These are phyloP conservation scores for Echinarachnius parma DNA, from an alignment of 53 echinoderm and acorn worm genomes.

Conservation along the genomic window DNA sequence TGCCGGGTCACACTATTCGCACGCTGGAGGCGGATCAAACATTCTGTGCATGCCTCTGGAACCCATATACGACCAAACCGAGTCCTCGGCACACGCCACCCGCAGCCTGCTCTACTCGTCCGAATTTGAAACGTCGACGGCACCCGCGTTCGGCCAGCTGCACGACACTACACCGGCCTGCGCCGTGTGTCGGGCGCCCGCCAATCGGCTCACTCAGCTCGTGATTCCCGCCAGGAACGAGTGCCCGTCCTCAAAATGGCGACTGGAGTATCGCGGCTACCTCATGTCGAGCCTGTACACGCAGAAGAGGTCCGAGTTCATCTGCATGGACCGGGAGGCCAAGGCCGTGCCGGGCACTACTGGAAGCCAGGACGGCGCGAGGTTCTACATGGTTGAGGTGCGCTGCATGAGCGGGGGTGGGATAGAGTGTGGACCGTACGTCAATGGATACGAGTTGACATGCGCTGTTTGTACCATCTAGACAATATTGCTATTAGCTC, in stretches of 20 bases:
- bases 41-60: conserved; percentile 33
- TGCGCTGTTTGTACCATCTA: conserved; percentile 58
- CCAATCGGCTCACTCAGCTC: conserved; percentile 20
- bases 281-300: conserved; percentile 25
- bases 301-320: conserved; percentile 8
- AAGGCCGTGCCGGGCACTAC: conserved; percentile 27
- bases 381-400: conserved; percentile 50
- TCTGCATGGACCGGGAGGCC: conserved; percentile 37
- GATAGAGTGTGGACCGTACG: conserved; percentile 49
- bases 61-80: conserved; percentile 27
- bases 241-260: conserved; percentile 54
- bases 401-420: conserved; percentile 32
- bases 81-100: not conserved
- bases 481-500: too few species aligned
- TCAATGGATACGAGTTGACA: conserved; percentile 58
- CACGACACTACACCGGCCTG: conserved; percentile 41
- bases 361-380: conserved; percentile 30
- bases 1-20: conserved; percentile 22
- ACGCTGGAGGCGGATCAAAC: conserved; percentile 32
- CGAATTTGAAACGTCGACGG: conserved; percentile 31
- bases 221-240: conserved; percentile 55
- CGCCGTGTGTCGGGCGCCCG: conserved; percentile 46
- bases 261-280: conserved; percentile 52
- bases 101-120: conserved; percentile 23
- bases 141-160: not conserved